Evolutionary conservation across 2,113 vertebrate species (phyloP).

Genomic region (Ahaetulla prasina): DNA sequence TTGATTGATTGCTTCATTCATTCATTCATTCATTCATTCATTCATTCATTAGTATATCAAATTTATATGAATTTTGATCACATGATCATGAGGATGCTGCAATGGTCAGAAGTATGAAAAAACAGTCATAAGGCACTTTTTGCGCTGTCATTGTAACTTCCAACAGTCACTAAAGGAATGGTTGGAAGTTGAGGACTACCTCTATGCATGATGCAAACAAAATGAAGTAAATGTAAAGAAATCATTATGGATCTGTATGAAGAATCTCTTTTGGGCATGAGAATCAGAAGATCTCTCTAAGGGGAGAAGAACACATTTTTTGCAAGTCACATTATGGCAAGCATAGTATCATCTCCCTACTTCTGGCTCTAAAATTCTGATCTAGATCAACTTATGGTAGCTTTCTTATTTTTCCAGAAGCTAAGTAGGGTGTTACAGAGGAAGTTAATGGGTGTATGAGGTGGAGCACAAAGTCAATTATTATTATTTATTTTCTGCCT

Average conservation of each 20-base stretch:
- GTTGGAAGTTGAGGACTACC: too few species aligned
- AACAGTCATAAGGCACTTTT: too few species aligned
- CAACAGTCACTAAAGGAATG: too few species aligned
- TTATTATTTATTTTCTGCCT: too few species aligned
- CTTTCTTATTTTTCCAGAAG: neutral
- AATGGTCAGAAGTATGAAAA: too few species aligned
- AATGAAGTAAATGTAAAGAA: neutral
- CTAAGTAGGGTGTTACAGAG: neutral
- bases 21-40: too few species aligned
- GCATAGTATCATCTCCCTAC: neutral
- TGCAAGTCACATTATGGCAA: neutral
- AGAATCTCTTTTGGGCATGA: neutral
- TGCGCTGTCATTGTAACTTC: too few species aligned
- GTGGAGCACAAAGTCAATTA: neutral
- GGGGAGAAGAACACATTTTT: neutral
- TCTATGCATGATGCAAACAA: too few species aligned
- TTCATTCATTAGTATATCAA: too few species aligned
- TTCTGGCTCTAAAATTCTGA: neutral
- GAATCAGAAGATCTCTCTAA: neutral
- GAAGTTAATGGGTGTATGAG: neutral
- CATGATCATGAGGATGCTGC: too few species aligned
- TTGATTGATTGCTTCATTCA: too few species aligned
- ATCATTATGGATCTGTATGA: neutral
- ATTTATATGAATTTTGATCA: too few species aligned
- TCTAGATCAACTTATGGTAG: neutral